phyloP scores from a whole-genome alignment of 2,888 invertebrate species.

The Dorcus hopei region DNA sequence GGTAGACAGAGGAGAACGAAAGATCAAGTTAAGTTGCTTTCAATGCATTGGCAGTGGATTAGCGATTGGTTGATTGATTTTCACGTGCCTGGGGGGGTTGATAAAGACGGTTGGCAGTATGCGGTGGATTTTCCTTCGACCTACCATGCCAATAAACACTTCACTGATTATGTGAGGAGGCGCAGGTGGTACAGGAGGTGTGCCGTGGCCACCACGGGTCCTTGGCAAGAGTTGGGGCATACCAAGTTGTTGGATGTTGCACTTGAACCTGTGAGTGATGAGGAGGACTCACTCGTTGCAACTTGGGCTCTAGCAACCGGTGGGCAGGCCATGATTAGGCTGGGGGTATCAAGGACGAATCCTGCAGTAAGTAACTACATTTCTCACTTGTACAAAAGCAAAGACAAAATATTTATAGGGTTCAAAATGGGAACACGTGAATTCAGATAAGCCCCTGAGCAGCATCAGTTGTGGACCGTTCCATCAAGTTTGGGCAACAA shows the following conservation, averaged over 20 bases:
- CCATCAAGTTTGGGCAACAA: conserved; percentile 79
- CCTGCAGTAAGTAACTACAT: conserved; percentile 60
- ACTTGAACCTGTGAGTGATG: conserved; percentile 49
- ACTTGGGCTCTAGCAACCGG: conserved; percentile 85
- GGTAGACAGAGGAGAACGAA: conserved; percentile 81
- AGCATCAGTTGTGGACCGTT: conserved; percentile 71
- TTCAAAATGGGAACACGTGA: conserved; percentile 73
- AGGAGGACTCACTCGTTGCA: conserved; percentile 52
- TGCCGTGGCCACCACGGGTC: conserved; percentile 77
- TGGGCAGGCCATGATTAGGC: conserved; percentile 81
- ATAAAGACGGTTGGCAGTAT: conserved; percentile 93
- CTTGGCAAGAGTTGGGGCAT: conserved; percentile 86
- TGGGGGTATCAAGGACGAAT: conserved; percentile 70
- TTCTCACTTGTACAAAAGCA: background rate
- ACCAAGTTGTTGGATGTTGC: conserved; percentile 80
- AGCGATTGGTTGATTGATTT: conserved; percentile 94
- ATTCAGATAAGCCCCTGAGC: conserved; percentile 75
- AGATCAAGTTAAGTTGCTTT: conserved; percentile 81
- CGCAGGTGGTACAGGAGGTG: conserved; percentile 78
- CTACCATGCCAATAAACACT: conserved; percentile 80
- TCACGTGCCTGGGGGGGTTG: conserved; percentile 84
- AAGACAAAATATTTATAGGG: conserved; percentile 54
- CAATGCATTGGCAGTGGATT: conserved; percentile 87
- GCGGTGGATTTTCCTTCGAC: conserved; percentile 87
- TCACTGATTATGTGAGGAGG: conserved; percentile 85